Base-by-base conservation (phyloP, 2,888 invertebrate species). In the Coelopa pilipes region DNA sequence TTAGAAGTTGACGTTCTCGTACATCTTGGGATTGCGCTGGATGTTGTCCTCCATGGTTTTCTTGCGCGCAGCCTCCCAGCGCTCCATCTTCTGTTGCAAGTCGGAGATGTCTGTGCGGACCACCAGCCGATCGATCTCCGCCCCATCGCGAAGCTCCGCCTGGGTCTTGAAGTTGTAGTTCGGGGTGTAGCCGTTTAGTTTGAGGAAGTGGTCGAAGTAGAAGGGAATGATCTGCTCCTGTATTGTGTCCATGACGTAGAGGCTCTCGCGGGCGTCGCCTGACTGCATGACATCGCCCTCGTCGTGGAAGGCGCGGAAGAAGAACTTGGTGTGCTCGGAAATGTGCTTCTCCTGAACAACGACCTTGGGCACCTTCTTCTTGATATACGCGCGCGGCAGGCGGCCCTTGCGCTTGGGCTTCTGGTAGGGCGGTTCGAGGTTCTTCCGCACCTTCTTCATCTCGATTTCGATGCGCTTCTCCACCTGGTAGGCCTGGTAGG, bases 181-280 rank as follows among this genome's bases (percentile, higher is more conserved):
- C 4, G 87, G 87, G 0, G 84, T 82, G 49, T 87, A 87, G 13
- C 86, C 86, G 50, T 87, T 84, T 2, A 86, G 19, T 60, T 82
- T 83, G 1, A 87, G 80, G 75, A 87, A 87, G 74, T 87, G 84
- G 79, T 87, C 87, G 57, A 87, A 87, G 67, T 87, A 85, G 72
- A 87, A 87, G 17, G 87, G 87, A 13, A 86, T 84, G 71, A 85
- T 84, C 50, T 85, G 83, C 24, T 87, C 84, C 72, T 86, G 83
- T 24, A 83, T 81, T 1, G 76, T 81, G 72, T 82, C 83, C 1
- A 82, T 76, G 1, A 83, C 79, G 72, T 81, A 78, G 0, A 86
- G 74, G 17, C 82, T 82, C 2, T 82, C 82, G 7, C 79, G 82
- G 0, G 80, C 79, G 2, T 82, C 80, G 0, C 60, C 62, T 0